Base-by-base conservation (phyloP, 2,888 invertebrate species). In the Sussaba pulchella region DNA sequence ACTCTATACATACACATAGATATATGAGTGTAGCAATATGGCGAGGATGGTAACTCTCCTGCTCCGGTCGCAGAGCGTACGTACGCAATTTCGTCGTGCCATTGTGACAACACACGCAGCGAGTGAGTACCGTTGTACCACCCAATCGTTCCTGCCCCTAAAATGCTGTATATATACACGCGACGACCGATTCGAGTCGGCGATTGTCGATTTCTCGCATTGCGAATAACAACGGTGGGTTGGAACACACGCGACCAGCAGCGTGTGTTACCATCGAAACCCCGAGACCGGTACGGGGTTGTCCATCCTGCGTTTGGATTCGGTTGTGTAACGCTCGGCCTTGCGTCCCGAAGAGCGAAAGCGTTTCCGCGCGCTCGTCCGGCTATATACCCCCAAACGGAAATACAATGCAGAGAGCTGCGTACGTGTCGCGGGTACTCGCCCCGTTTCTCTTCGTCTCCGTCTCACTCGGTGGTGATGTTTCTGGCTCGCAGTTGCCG, bases 201-300 rank as follows among this genome's bases (percentile, higher is more conserved):
- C 89, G 87, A 90, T 90, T 89, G 89, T 90, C 88, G 85, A 88
- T 89, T 87, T 88, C 64, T 52, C 17, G 50, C 87, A 87, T 88
- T 89, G 89, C 87, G 88, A 89, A 90, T 89, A 90, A 90, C 89
- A 89, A 86, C 82, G 73, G 39, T 70, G 74, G 81, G 76, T 31
- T 31, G 54, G 70, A 52, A 41, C 66, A 66, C 78, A 57, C 41
- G 24, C 24, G n/a, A 52, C 21, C 24, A 12, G 14, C 24, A 21
- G 21, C 47, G n/a, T n/a, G n/a, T n/a, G n/a, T n/a, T n/a, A n/a
- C n/a, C n/a, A n/a, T n/a, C n/a, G n/a, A n/a, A n/a, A n/a, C n/a
- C n/a, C n/a, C n/a, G n/a, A n/a, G n/a, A n/a, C n/a, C n/a, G n/a
- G n/a, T n/a, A n/a, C n/a, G n/a, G n/a, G n/a, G n/a, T n/a, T n/a